A percentile compares a stretch with the other conserved stretches of the same genome.
Evolutionary conservation across 2,888 invertebrate species (phyloP).

Genomic region (Linyphia triangularis): DNA sequence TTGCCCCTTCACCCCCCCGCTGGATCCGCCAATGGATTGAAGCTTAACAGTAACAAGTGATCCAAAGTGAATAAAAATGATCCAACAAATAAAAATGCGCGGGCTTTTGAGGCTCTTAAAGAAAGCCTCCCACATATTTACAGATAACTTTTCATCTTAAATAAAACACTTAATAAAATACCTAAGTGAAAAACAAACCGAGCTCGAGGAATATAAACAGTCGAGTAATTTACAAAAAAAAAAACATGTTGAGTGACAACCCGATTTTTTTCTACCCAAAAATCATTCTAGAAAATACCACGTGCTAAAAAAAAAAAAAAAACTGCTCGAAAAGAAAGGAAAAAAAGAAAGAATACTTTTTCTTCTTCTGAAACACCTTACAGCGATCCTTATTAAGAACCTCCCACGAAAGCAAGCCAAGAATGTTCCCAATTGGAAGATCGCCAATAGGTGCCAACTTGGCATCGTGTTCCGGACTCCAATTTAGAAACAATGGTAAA

Average conservation of each 20-base stretch:
- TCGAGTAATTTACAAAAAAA: not conserved
- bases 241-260: not conserved
- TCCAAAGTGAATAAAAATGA: too few relatives aligned
- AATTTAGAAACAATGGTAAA: conserved; percentile 68
- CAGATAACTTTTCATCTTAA: not conserved
- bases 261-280: not conserved
- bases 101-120: too few relatives aligned
- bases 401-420: conserved; percentile 53
- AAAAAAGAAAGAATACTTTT: not conserved
- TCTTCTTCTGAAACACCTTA: conserved; percentile 26
- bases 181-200: not conserved
- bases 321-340: not conserved
- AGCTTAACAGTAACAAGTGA: too few relatives aligned
- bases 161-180: not conserved
- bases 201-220: not conserved
- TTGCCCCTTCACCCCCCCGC: too few relatives aligned
- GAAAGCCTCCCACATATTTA: not conserved
- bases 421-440: conserved; percentile 37
- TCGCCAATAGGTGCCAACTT: conserved; percentile 58
- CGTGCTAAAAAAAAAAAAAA: not conserved
- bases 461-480: conserved; percentile 23
- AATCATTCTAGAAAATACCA: not conserved
- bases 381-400: conserved; percentile 21
- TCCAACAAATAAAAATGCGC: too few relatives aligned
- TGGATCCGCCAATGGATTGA: too few relatives aligned